Conservation (phyloP, 2,888 invertebrate genomes). For the Galerucella calmariensis region DNA sequence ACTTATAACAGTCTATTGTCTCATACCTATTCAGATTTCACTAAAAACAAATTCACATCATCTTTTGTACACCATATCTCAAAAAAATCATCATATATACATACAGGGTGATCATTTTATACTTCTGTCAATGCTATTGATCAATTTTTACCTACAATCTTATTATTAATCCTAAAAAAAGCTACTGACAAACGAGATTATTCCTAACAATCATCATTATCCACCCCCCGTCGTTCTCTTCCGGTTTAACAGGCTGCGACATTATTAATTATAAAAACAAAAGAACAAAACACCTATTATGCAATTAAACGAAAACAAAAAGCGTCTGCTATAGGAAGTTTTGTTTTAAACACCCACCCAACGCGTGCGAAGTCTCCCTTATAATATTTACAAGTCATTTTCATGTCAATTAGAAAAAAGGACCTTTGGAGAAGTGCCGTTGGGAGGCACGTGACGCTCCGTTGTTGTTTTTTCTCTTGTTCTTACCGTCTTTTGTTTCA, state of each 20-base stretch:
- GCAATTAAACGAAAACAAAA: slow-evolving; percentile 50
- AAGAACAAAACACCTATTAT: slow-evolving; percentile 56
- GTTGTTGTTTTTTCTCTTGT: slow-evolving; percentile 33
- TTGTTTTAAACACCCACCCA: slow-evolving; percentile 52
- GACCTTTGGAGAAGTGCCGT: slow-evolving; percentile 44
- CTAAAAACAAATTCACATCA: too few relatives aligned
- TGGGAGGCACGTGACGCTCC: slow-evolving; percentile 48
- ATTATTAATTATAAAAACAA: slow-evolving; percentile 51
- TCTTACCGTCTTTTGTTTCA: slow-evolving; percentile 33
- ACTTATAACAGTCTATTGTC: too few relatives aligned
- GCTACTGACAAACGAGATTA: not conserved
- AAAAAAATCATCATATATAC: too few relatives aligned
- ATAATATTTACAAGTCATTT: slow-evolving; percentile 46
- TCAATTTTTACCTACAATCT: not conserved
- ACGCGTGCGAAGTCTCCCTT: slow-evolving; percentile 52
- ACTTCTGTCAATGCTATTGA: not conserved
- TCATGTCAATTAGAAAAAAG: slow-evolving; percentile 51
- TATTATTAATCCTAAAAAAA: not conserved
- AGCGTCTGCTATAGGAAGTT: slow-evolving; percentile 42
- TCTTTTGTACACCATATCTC: too few relatives aligned
- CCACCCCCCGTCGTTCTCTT: not conserved
- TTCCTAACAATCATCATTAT: not conserved
- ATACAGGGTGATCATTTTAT: too few relatives aligned
- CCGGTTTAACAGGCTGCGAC: slow-evolving; percentile 39
- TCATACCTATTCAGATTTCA: too few relatives aligned